Evolutionary conservation across 2,888 invertebrate genomes (phyloP).

Genomic region (Drosophila cracens): DNA sequence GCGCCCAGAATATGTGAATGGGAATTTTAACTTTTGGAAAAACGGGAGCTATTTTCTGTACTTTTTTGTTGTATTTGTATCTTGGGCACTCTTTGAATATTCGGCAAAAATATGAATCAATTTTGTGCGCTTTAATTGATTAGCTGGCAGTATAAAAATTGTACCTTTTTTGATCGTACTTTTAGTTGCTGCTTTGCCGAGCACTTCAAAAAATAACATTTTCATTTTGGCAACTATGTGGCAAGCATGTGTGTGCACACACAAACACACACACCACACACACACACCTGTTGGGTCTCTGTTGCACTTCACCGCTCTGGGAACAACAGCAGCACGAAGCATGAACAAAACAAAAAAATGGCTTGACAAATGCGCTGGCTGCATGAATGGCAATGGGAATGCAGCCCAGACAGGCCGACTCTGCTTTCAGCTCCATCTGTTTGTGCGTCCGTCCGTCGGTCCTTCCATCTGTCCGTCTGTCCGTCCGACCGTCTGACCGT

Average conservation of each 20-base stretch:
- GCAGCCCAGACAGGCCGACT: constrained; percentile 53
- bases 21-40: neutral
- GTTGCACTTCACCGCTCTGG: constrained; percentile 30
- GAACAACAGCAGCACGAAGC: constrained; percentile 9
- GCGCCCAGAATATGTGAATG: neutral
- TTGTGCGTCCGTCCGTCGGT: neutral
- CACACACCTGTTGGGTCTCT: constrained; percentile 54
- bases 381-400: constrained; percentile 57
- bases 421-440: constrained; percentile 31
- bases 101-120: constrained; percentile 19
- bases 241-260: constrained; percentile 11
- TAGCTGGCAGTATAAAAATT: constrained; percentile 12
- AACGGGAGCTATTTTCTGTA: neutral
- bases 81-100: neutral
- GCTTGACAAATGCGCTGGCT: constrained; percentile 47
- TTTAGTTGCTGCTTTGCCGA: neutral
- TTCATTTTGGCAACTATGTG: constrained; percentile 43
- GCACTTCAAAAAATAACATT: constrained; percentile 42
- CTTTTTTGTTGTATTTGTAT: neutral
- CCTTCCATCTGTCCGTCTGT: constrained; percentile 5
- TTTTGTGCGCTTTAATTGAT: constrained; percentile 55
- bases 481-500: constrained; percentile 5
- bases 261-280: constrained; percentile 21
- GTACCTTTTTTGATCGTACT: neutral
- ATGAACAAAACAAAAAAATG: constrained; percentile 46